phyloP scores from a whole-genome alignment of 2,113 vertebrate species.

The Okapia johnstoni region DNA sequence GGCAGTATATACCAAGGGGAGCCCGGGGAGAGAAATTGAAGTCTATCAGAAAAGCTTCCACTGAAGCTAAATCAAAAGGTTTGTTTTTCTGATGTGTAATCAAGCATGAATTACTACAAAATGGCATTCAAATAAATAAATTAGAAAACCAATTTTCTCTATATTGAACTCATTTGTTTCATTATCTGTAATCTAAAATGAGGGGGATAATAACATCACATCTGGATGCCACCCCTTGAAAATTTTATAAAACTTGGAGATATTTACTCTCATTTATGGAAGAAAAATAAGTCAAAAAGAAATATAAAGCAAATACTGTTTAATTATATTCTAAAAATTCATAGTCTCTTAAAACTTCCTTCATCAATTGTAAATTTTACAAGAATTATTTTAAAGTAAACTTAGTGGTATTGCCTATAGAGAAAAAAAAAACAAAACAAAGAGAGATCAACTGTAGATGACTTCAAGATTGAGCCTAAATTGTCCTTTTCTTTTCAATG shows the following conservation, averaged over 20 bases:
- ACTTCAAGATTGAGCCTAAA: not conserved
- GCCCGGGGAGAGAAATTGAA: not conserved
- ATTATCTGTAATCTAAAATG: not conserved
- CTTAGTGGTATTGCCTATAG: accelerated
- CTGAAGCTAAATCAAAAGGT: not conserved
- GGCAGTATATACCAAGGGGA: not conserved
- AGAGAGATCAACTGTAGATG: not conserved
- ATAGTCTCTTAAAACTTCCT: not conserved
- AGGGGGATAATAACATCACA: not conserved
- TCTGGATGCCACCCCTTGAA: not conserved
- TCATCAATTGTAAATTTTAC: not conserved
- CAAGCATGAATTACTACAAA: not conserved
- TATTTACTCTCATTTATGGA: not conserved
- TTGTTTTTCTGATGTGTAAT: not conserved
- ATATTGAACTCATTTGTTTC: not conserved
- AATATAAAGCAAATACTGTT: not conserved
- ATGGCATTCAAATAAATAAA: not conserved
- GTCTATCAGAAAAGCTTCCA: not conserved
- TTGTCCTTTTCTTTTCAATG: not conserved
- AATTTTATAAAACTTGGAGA: constrained; percentile 3
- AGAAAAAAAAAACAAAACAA: not conserved
- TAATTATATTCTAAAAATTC: not conserved
- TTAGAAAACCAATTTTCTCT: not conserved
- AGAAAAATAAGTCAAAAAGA: not conserved
- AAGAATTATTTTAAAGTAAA: not conserved